These are phyloP conservation scores for Bugulina stolonifera DNA, from an alignment of 2,888 invertebrate genomes.

Conservation along the genomic window DNA sequence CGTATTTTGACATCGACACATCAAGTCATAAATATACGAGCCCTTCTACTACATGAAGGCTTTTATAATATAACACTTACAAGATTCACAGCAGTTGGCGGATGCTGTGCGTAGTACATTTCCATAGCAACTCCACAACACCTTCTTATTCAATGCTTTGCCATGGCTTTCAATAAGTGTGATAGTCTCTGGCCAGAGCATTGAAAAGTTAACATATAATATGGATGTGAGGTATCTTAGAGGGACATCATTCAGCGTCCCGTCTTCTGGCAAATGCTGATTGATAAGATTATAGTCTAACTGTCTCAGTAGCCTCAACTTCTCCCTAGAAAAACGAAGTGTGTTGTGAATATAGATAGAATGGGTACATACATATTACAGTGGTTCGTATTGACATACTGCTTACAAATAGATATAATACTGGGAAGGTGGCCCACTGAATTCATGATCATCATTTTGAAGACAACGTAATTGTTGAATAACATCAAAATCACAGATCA, in stretches of 20 bases:
- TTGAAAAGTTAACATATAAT: conserved; percentile 77
- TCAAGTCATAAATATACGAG: too few species aligned
- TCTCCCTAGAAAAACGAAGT: conserved; percentile 62
- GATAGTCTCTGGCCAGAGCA: conserved; percentile 78
- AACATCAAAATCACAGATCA: too few species aligned
- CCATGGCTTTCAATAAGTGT: conserved; percentile 73
- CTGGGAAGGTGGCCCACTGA: too few species aligned
- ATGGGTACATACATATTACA: too few species aligned
- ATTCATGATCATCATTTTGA: too few species aligned
- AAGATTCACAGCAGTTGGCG: conserved; percentile 3
- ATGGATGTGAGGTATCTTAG: conserved; percentile 73
- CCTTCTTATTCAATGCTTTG: conserved; percentile 42
- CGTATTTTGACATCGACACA: too few species aligned
- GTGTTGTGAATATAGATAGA: too few species aligned
- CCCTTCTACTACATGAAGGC: too few species aligned
- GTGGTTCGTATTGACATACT: too few species aligned
- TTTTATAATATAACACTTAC: too few species aligned
- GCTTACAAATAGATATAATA: too few species aligned
- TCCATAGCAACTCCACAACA: conserved; percentile 51
- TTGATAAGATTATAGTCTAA: conserved; percentile 56
- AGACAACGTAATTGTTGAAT: too few species aligned
- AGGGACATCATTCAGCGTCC: conserved; percentile 56
- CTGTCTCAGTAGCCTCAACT: conserved; percentile 68
- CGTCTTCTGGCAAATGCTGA: conserved; percentile 38
- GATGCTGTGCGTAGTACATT: conserved; percentile 53